These are phyloP conservation scores for Phoenoteleia sp. DNA, from an alignment of 2,888 invertebrate genomes.

Conservation along the genomic window DNA sequence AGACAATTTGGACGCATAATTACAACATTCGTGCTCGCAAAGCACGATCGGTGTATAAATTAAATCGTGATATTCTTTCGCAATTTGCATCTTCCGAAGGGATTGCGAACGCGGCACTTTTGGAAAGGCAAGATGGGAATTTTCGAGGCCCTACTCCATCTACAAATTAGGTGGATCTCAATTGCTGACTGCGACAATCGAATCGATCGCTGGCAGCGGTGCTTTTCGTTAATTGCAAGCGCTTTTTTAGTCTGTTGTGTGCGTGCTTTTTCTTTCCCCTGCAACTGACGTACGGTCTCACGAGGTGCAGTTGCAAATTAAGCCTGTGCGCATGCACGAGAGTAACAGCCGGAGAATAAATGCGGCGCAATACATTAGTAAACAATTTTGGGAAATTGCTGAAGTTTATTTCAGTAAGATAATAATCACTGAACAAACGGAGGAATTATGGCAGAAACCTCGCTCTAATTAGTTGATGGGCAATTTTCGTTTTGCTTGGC, in stretches of 20 bases:
- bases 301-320: constrained; percentile 48
- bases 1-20: constrained; percentile 27
- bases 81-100: constrained; percentile 55
- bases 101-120: constrained; percentile 62
- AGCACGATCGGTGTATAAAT: constrained; percentile 51
- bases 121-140: constrained; percentile 43
- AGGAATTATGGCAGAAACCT: constrained; percentile 21
- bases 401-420: constrained; percentile 38
- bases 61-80: constrained; percentile 64
- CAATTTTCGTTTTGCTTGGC: not conserved
- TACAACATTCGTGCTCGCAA: constrained; percentile 39
- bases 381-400: constrained; percentile 50
- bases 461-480: constrained; percentile 20
- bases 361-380: constrained; percentile 32
- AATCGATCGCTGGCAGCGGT: constrained; percentile 32
- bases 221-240: constrained; percentile 52
- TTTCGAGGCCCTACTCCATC: constrained; percentile 28
- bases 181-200: constrained; percentile 67
- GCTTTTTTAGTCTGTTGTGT: constrained; percentile 12
- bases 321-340: constrained; percentile 13
- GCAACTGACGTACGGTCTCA: constrained; percentile 29
- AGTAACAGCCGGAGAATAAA: constrained; percentile 30
- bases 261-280: constrained; percentile 1
- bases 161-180: constrained; percentile 63
- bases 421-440: constrained; percentile 22